A percentile compares a stretch with the other conserved stretches of the same genome.
Evolutionary conservation across 2,113 vertebrate species (phyloP).

Genomic region (Carlito syrichta): DNA sequence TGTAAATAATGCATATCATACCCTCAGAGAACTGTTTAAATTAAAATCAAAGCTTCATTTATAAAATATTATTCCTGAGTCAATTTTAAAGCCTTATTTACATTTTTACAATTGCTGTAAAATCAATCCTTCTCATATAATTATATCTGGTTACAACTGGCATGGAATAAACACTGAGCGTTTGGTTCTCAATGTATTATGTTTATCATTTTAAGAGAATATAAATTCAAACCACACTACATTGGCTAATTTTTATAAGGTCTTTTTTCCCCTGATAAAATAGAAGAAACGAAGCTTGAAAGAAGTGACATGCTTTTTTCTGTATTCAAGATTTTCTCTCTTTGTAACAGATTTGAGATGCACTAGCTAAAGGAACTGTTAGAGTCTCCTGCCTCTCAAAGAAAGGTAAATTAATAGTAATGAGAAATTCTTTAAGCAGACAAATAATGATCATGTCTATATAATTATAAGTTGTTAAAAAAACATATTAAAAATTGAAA

Average conservation of each 20-base stretch:
- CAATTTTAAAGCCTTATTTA: conserved; percentile 58
- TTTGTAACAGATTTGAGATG: conserved; percentile 23
- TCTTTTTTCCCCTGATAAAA: neutral
- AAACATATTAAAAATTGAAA: conserved; percentile 45
- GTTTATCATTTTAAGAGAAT: conserved; percentile 36
- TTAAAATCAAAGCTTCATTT: conserved; percentile 59
- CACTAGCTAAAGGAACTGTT: neutral
- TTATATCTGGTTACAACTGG: neutral
- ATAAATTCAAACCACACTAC: conserved; percentile 11
- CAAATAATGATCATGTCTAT: conserved; percentile 32
- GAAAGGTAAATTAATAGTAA: conserved; percentile 48
- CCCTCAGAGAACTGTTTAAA: conserved; percentile 47
- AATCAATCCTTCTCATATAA: neutral
- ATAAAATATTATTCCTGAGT: conserved; percentile 42
- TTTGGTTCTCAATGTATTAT: conserved; percentile 40
- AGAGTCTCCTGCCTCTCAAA: conserved; percentile 38
- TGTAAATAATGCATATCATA: conserved; percentile 35
- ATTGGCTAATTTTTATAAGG: conserved; percentile 45
- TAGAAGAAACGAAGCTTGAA: conserved; percentile 56
- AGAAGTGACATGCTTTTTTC: neutral
- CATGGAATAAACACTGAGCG: neutral
- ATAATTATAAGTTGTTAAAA: conserved; percentile 56
- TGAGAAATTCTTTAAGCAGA: conserved; percentile 18
- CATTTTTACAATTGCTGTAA: conserved; percentile 48
- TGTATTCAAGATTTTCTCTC: neutral